phyloP scores from a whole-genome alignment of 2,113 vertebrate genomes.

The Plectropomus leopardus region DNA sequence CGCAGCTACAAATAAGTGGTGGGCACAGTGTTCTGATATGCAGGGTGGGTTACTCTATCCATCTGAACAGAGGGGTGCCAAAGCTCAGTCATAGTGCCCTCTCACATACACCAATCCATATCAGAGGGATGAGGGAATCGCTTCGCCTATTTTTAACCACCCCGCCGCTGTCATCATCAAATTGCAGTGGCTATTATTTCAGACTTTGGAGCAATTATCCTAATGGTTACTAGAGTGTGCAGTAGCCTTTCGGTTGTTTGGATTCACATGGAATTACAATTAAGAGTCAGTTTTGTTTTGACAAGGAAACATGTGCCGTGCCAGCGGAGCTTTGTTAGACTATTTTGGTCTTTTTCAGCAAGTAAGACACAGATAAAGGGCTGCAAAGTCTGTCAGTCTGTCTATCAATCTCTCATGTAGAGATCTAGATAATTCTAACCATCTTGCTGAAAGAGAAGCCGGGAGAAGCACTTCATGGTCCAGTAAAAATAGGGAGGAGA shows the following conservation, averaged over 20 bases:
- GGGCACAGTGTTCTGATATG: conserved; percentile 80
- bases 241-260: conserved; percentile 44
- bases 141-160: conserved; percentile 79
- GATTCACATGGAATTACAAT: conserved; percentile 44
- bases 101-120: conserved; percentile 66
- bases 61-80: conserved; percentile 69
- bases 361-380: background rate
- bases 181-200: conserved; percentile 80
- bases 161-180: conserved; percentile 74
- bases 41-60: conserved; percentile 82
- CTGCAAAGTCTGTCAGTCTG: background rate
- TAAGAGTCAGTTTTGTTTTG: conserved; percentile 44
- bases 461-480: background rate
- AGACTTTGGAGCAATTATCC: conserved; percentile 80
- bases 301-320: conserved; percentile 7
- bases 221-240: conserved; percentile 76
- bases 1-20: conserved; percentile 81
- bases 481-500: background rate
- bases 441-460: background rate
- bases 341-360: background rate
- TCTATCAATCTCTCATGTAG: background rate
- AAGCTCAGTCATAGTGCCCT: conserved; percentile 66
- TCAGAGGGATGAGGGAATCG: conserved; percentile 74
- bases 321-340: conserved; percentile 7
- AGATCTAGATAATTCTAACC: background rate